Conservation (phyloP, 2,797 vertebrate species). For the Xiphophorus birchmanni region DNA sequence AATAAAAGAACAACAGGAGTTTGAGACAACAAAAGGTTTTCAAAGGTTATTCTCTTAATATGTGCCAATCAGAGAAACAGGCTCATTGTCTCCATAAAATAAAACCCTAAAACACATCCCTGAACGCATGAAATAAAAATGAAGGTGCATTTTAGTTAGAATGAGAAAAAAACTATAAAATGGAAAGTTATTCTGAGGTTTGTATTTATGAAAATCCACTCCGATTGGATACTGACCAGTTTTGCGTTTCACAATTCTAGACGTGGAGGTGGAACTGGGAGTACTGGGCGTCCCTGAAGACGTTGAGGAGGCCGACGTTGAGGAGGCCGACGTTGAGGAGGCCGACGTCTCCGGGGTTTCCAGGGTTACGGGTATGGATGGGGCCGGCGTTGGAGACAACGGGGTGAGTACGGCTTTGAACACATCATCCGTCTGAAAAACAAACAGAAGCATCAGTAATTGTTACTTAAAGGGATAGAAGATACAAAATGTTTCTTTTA, state of each 20-base stretch:
- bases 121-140: background rate
- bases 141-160: background rate
- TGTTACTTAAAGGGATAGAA: background rate
- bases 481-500: background rate
- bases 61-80: background rate
- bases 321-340: constrained; percentile 56
- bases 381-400: constrained; percentile 57
- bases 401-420: constrained; percentile 58
- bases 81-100: background rate
- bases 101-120: background rate
- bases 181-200: background rate
- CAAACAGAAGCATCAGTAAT: background rate
- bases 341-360: constrained; percentile 51
- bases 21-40: background rate
- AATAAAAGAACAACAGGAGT: background rate
- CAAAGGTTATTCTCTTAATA: background rate
- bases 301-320: constrained; percentile 44
- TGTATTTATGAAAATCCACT: background rate
- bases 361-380: constrained; percentile 44
- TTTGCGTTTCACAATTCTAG: constrained; percentile 83
- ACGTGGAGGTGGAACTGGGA: constrained; percentile 68
- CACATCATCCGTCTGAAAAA: constrained; percentile 50
- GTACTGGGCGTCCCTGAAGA: constrained; percentile 68
- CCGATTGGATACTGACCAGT: constrained; percentile 78
- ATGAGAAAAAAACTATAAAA: background rate